Base-by-base conservation (phyloP, 2,113 vertebrate species). In the Myrmophylax atrothorax region DNA sequence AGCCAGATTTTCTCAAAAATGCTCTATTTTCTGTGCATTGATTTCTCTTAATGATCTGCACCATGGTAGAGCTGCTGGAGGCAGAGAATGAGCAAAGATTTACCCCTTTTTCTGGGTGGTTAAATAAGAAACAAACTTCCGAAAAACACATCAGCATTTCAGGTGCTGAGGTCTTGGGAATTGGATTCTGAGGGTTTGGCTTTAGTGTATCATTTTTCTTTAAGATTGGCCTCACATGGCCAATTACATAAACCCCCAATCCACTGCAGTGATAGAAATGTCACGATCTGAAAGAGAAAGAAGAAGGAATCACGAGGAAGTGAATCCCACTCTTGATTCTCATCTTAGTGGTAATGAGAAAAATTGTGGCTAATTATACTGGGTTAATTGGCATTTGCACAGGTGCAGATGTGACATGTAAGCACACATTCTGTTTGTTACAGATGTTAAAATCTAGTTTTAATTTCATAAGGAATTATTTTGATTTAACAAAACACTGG, bases 321-420 rank as follows among this genome's bases (percentile, higher is more conserved):
- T 6, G 10, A 95, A 86, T 63, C 50, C 55, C 90, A 31, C 46
- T 44, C 89, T 92, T 84, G 72, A 90, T 95, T 92, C 47, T 74
- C 35, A 88, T 89, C 79, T 89, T 84, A 38, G 84, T 74, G 68
- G 29, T 86, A 90, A 95, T 89, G 87, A 96, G 64, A 81, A 89
- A 92, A 94, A 94, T 90, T 90, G 80, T 80, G 68, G 70, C 80
- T 93, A 90, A 96, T 95, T 95, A 94, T 62, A 83, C 52, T 42
- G 80, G 91, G 93, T 90, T 97, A 94, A 95, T 86, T 96, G 86
- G 68, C 69, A 16, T 90, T 93, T 92, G 59, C 85, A 94, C 83
- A 94, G 94, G 94, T 94, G 93, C 76, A 93, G 84, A 84, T 84
- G 84, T 93, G 90, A 90, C 83, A 84, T 52, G 76, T 70, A 56